Percentiles rank a stretch among this genome's conserved stretches.
phyloP scores from a whole-genome alignment of 92 coral and sea anemone species.

The Heliopora coerulea region DNA sequence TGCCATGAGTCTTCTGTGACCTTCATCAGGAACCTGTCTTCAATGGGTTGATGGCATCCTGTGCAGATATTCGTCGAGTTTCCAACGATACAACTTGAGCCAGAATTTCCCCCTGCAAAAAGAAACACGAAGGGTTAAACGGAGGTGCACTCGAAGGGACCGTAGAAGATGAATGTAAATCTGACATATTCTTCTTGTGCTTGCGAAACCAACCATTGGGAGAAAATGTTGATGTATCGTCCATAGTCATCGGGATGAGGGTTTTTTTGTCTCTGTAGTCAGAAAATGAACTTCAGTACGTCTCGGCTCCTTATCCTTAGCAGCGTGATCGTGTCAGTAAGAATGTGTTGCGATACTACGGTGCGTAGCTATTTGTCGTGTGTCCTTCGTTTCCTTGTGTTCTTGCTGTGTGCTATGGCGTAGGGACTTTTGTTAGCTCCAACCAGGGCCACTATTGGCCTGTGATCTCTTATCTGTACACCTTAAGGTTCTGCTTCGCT shows the following conservation, averaged over 20 bases:
- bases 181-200: neutral
- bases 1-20: conserved; percentile 99
- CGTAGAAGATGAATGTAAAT: neutral
- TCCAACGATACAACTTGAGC: conserved; percentile 26
- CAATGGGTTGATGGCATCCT: conserved; percentile 96
- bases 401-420: neutral
- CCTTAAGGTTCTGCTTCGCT: neutral
- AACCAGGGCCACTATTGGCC: neutral
- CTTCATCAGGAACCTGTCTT: conserved; percentile 99
- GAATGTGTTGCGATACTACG: neutral
- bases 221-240: conserved; percentile 53
- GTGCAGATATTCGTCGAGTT: conserved; percentile 76
- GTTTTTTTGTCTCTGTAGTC: neutral
- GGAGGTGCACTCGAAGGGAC: neutral
- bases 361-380: neutral
- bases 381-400: neutral
- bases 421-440: neutral
- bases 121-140: neutral
- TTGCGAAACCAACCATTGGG: conserved; percentile 23
- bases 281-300: neutral
- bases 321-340: neutral
- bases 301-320: neutral
- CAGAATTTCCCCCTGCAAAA: conserved; percentile 29
- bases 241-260: conserved; percentile 94
- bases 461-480: neutral